Base-by-base conservation (phyloP, 2,113 vertebrate genomes). In the Mesembrinibis cayennensis region DNA sequence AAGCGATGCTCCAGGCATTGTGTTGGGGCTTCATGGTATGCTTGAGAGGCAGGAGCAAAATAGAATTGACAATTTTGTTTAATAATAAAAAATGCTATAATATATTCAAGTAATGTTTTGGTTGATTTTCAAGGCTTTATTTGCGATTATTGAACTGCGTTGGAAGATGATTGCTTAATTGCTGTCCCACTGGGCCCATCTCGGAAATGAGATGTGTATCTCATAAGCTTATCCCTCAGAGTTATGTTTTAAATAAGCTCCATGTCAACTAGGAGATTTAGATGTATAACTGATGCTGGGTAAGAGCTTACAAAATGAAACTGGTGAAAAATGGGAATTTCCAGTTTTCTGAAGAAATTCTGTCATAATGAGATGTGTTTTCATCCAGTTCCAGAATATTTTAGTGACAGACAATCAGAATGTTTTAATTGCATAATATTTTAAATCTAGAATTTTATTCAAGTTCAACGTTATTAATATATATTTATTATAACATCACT, bases 241-340 rank as follows among this genome's bases (percentile, higher is more conserved):
- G 81, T 82, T 94, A 84, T 91, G 52, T 87, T 93, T 95, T 95
- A 96, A 95, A 94, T 94, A 95, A 91, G 66, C 80, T 95, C 22
- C 13, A n/a, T 53, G 70, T 87, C 91, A 92, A 3, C 38, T 45
- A 73, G 14, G 66, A 89, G 84, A 89, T 89, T 94, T 80, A 93
- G 53, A 82, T 80, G 30, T 72, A 52, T 65, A 89, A 85, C 53
- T 44, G 61, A 40, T 82, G 36, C 44, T 72, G 49, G 44, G 20
- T 36, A 91, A 87, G 38, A 47, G 7, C 14, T 61, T 74, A 56
- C 3, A 76, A 95, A 95, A 83, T 74, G 10, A 90, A 95, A 61
- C 13, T 38, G 10, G 8, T 73, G 32, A 93, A 84, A 91, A 90
- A 90, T 13, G 3, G 5, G 50, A 71, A 86, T 92, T 93, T 85